A percentile compares a stretch with the other conserved stretches of the same genome.
Evolutionary conservation across 2,888 invertebrate genomes (phyloP).

Genomic region (Ectropis crepuscularia): DNA sequence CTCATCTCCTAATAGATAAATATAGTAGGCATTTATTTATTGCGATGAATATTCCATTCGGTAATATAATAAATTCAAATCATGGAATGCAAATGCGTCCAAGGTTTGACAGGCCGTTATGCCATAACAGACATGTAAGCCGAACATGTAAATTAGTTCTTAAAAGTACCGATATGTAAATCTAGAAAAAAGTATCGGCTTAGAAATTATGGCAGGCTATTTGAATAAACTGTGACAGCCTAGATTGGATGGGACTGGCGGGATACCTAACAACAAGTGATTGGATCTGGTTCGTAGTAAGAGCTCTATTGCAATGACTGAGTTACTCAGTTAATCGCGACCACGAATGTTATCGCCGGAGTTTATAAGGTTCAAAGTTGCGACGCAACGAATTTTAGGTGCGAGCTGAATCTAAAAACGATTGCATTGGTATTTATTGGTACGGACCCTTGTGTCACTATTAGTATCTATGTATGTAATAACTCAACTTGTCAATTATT

Average conservation of each 20-base stretch:
- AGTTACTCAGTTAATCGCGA: too few species aligned
- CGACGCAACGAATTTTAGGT: constrained; percentile 11
- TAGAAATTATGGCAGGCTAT: constrained; percentile 39
- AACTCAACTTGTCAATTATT: constrained; percentile 43
- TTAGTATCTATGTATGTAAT: constrained; percentile 41
- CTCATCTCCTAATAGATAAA: too few species aligned
- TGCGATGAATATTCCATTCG: too few species aligned
- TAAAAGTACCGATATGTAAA: constrained; percentile 41
- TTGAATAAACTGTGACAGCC: constrained; percentile 39
- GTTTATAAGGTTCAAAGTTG: too few species aligned
- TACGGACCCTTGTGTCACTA: constrained; percentile 22
- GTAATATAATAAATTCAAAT: too few species aligned
- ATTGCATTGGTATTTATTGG: too few species aligned
- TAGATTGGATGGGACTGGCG: constrained; percentile 34
- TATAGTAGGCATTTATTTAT: too few species aligned
- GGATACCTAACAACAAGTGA: constrained; percentile 37
- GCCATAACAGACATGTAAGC: constrained; percentile 32
- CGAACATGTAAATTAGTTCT: constrained; percentile 41
- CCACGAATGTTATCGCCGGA: too few species aligned
- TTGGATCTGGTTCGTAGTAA: neutral
- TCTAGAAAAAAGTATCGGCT: constrained; percentile 39
- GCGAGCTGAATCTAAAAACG: neutral
- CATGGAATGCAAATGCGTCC: too few species aligned
- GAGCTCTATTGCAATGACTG: too few species aligned
- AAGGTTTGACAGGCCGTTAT: constrained; percentile 26